A percentile compares a stretch with the other conserved stretches of the same genome.
phyloP scores from a whole-genome alignment of 2,797 vertebrate species.

The Cyclura pinguis region DNA sequence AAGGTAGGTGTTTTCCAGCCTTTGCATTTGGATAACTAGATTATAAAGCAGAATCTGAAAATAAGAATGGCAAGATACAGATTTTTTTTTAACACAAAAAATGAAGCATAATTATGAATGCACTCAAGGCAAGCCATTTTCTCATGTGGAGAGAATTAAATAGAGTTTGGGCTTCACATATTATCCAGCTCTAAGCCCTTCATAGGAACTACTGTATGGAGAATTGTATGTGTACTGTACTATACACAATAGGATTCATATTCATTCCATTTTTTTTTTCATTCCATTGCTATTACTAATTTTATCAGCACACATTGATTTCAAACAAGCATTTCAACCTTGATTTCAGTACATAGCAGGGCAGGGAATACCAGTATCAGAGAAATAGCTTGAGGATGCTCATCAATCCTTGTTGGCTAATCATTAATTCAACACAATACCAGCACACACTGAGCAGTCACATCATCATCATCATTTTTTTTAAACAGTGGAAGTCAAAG shows the following conservation, averaged over 20 bases:
- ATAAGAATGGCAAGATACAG: neutral
- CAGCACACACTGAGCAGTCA: constrained; percentile 31
- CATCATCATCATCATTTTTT: constrained; percentile 46
- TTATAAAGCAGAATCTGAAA: neutral
- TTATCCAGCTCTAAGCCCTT: neutral
- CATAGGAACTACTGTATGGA: neutral
- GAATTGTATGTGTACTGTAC: neutral
- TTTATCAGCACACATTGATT: neutral
- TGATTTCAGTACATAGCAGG: neutral
- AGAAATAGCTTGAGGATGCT: neutral
- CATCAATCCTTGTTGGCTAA: constrained; percentile 1
- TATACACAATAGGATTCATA: neutral
- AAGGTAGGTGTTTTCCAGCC: neutral
- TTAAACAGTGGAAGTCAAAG: constrained; percentile 70
- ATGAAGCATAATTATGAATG: neutral
- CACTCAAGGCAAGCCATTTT: neutral
- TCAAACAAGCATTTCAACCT: neutral
- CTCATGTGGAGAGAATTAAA: neutral
- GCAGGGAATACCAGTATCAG: no score
- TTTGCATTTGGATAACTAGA: neutral
- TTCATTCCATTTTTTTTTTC: constrained; percentile 26
- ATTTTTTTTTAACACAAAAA: neutral
- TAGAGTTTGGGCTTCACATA: neutral
- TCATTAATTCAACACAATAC: constrained; percentile 47
- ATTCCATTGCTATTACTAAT: neutral